Evolutionary conservation across 2,888 invertebrate species (phyloP).

Genomic region (Marasmarcha lunaedactyla): DNA sequence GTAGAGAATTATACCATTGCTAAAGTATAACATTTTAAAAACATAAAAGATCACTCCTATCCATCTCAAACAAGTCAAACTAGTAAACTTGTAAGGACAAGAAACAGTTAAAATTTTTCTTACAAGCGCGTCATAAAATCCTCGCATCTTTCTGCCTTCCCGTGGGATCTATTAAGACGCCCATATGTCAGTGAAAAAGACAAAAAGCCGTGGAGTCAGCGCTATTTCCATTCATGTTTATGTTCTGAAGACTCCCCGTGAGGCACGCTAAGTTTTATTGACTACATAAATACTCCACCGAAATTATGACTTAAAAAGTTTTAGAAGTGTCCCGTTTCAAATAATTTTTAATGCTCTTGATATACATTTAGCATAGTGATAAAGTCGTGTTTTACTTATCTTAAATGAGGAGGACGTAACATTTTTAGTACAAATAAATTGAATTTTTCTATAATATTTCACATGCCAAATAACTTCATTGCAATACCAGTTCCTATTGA

Average conservation of each 20-base stretch:
- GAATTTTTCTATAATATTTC: background rate
- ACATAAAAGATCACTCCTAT: too few relatives aligned
- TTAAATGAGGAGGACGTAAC: too few relatives aligned
- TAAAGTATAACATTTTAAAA: too few relatives aligned
- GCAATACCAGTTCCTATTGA: background rate
- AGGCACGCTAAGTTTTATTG: conserved; percentile 49
- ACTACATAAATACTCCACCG: conserved; percentile 50
- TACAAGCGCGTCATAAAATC: too few relatives aligned
- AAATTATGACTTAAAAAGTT: background rate
- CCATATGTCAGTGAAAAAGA: background rate
- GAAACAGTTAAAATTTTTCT: too few relatives aligned
- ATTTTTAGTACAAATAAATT: background rate
- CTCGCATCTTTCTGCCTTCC: background rate
- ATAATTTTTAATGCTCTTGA: too few relatives aligned
- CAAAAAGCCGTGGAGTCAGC: conserved; percentile 5
- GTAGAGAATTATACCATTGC: too few relatives aligned
- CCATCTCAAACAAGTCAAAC: too few relatives aligned
- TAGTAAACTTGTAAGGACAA: too few relatives aligned
- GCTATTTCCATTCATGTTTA: conserved; percentile 54
- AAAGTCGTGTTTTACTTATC: too few relatives aligned
- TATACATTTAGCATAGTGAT: too few relatives aligned
- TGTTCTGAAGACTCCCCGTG: conserved; percentile 35
- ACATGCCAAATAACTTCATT: background rate
- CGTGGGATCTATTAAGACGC: background rate
- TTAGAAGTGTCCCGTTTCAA: background rate